Evolutionary conservation across 2,113 vertebrate species (phyloP), one percentile per base, ranked within the genome.

Genomic region (Rhabdomys dilectus): DNA sequence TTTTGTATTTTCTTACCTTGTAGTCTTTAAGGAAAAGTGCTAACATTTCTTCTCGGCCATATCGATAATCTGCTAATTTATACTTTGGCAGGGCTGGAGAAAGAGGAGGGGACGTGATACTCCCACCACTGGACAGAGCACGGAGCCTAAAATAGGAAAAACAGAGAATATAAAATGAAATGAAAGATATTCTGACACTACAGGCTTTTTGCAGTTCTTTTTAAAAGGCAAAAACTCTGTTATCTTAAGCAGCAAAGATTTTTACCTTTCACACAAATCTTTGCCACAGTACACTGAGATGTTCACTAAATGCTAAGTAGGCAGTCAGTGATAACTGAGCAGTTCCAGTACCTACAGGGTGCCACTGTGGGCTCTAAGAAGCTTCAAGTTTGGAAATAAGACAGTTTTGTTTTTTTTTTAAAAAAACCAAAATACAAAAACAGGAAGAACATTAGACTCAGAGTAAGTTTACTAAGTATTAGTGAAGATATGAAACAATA

Each of bases 21-120:
- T 99, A 99, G 98, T 99, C 99, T 99, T 99, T 99, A 99, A 99
- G 98, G 98, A 99, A 99, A 99, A 99, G 99, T 99, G 99, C 99
- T 99, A 99, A 98, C 99, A 99, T 99, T 99, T 99, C 99, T 99
- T 99, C 99, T 99, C 99, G 99, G 97, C 99, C 99, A 39, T 99
- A 99, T 97, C 99, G 99, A 98, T 99, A 99, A 98, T 99, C 99
- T 99, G 99, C 99, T 98, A 99, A 99, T 98, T 99, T 99, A 98
- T 99, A 99, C 98, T 99, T 99, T 98, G 99, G 99, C 99, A 99
- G 98, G 77, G 99, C 99, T 91, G 99, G 99, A 98, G 99, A 99
- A 97, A 99, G 99, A 68, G 99, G 99, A 98, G 99, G 99, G 81
- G 99, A 99, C 90, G 99, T 99, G 98, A 99, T 98, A 4, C 98